phyloP scores from a whole-genome alignment of 2,797 vertebrate genomes.

The Sebastes reedi region DNA sequence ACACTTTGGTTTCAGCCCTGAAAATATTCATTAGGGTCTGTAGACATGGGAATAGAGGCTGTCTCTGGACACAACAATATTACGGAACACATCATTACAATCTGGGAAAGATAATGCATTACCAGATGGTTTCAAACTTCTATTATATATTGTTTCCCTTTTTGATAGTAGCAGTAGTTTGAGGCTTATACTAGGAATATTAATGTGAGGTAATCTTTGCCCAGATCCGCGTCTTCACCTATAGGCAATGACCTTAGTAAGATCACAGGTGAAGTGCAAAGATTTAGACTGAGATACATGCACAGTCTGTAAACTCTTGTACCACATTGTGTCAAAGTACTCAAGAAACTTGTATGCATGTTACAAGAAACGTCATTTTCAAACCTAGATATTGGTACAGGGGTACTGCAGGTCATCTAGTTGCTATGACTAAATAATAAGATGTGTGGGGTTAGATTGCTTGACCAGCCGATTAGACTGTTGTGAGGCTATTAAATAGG shows the following conservation, averaged over 20 bases:
- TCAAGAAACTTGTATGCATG: not conserved
- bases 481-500: too few species aligned
- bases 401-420: not conserved
- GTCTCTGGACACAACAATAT: not conserved
- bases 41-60: not conserved
- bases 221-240: not conserved
- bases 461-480: too few species aligned
- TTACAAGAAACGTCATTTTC: not conserved
- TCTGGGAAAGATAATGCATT: not conserved
- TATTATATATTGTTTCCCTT: not conserved
- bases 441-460: not conserved
- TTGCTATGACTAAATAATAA: not conserved
- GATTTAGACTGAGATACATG: not conserved
- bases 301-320: not conserved
- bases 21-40: not conserved
- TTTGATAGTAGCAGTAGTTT: not conserved
- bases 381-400: not conserved
- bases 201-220: not conserved
- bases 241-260: slow-evolving; percentile 57
- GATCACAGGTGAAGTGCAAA: slow-evolving; percentile 52
- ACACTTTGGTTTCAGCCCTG: slow-evolving; percentile 8
- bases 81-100: not conserved
- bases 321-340: not conserved
- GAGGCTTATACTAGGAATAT: not conserved
- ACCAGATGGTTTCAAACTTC: not conserved